A percentile compares a stretch with the other conserved stretches of the same genome.
These are phyloP conservation scores for Ursus arctos DNA, from an alignment of 2,113 vertebrate genomes.

Conservation along the genomic window DNA sequence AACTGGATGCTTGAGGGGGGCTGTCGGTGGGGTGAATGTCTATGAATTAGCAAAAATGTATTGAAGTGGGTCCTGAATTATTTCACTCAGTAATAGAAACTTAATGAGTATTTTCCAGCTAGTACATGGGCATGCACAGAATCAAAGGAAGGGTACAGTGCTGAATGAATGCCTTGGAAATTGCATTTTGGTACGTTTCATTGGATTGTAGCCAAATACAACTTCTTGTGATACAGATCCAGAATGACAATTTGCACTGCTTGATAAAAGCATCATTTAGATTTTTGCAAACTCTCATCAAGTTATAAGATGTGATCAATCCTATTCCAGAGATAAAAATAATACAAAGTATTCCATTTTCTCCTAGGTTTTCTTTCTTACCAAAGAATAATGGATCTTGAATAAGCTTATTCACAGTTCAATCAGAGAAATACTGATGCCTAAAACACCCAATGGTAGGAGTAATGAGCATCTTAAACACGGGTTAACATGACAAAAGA, in stretches of 20 bases:
- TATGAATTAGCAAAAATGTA: constrained; percentile 39
- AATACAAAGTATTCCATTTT: constrained; percentile 45
- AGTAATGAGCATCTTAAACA: constrained; percentile 4
- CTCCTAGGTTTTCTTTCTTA: constrained; percentile 19
- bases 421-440: constrained; percentile 42
- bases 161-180: constrained; percentile 61
- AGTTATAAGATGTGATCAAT: constrained; percentile 45
- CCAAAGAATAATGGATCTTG: neutral
- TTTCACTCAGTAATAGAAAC: constrained; percentile 64
- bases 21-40: neutral
- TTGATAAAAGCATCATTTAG: constrained; percentile 52
- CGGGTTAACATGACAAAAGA: neutral
- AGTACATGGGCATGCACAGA: constrained; percentile 44
- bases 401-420: constrained; percentile 43
- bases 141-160: constrained; percentile 57
- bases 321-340: constrained; percentile 49
- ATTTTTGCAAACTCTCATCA: constrained; percentile 62
- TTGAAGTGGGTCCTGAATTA: neutral
- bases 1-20: neutral
- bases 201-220: constrained; percentile 63
- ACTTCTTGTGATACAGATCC: constrained; percentile 64
- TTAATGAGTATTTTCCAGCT: constrained; percentile 61
- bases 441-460: neutral
- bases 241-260: constrained; percentile 46
- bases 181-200: constrained; percentile 60